phyloP scores from a whole-genome alignment of 2,113 vertebrate species.

The Campylomormyrus numenius region DNA sequence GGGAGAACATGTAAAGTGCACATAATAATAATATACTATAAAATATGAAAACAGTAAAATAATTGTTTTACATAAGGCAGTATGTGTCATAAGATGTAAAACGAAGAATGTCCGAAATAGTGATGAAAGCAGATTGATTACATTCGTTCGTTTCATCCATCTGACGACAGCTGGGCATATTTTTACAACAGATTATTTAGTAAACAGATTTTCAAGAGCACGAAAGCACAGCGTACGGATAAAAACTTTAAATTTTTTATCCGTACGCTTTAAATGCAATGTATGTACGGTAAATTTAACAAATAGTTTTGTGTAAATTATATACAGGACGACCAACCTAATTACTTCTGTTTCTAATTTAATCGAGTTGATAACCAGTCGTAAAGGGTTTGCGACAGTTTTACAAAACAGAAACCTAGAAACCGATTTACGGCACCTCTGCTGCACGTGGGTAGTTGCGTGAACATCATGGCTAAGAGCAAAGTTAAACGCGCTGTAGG shows the following conservation, averaged over 20 bases:
- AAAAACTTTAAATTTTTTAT: not conserved
- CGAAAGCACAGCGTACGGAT: not conserved
- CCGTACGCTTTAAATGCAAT: too few relatives aligned
- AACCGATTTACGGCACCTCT: not conserved
- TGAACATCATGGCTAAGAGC: conserved; percentile 10
- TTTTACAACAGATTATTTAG: not conserved
- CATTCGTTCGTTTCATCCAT: too few relatives aligned
- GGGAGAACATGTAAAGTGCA: not conserved
- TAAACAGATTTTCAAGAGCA: not conserved
- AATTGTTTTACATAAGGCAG: not conserved
- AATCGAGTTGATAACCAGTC: not conserved
- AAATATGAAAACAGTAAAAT: not conserved
- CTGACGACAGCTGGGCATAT: too few relatives aligned
- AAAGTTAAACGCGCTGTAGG: not conserved
- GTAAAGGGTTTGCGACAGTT: conserved; percentile 8
- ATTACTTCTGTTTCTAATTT: not conserved
- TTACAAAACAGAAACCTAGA: not conserved
- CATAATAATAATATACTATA: not conserved
- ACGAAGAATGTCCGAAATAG: not conserved
- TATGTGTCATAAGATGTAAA: not conserved
- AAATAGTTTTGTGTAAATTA: not conserved
- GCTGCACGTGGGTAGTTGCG: conserved; percentile 10
- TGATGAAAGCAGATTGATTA: not conserved
- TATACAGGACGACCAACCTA: not conserved
- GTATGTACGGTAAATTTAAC: not conserved